Base-by-base conservation (phyloP, 1,140 invertebrate species). In the Hypsibius dujardini region DNA sequence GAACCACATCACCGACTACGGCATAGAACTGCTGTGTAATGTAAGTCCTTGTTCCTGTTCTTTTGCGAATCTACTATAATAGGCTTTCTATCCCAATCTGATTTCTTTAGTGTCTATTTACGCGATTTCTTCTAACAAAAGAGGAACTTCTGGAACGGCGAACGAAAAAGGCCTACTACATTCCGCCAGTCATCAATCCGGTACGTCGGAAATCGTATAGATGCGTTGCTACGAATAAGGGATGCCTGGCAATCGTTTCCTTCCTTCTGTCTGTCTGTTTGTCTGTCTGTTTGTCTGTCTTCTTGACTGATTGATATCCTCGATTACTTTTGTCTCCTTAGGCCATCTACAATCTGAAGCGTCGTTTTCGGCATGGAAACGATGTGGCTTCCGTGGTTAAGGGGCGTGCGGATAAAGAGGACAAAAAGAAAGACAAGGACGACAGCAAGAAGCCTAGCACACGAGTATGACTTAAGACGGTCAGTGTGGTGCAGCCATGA, bases 111-210 rank as follows among this genome's bases (percentile, higher is more conserved):
- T 12, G 42, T 42, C 12, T 67, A 7, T 45, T 67, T 3, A 67
- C 62, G 42, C 12, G 62, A 7, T 67, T 67, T 42, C 3, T 45
- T 7, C 42, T 67, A 3, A 67, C 62, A 15, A 12, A 42, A 42
- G 62, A 67, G 3, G 62, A 67, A 45, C 3, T 45, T 7, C 42
- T 67, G 12, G 62, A 67, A 12, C 62, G 62, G 45, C 12, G 62
- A 42, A 12, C 12, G 7, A 67, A 45, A 7, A 15, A 15, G 12
- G 12, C 42, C 42, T 7, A 67, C 3, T 67, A 15, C 62, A 45
- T 42, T 15, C 62, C 62, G 42, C 62, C 62, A 15, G 42, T 67
- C 45, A 42, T 67, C 12, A 67, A 67, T 42, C 62, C 62, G 42
- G 62, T 45, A 67, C 12, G 62, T 42, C 45, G 12, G 62, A 7